Evolutionary conservation across 2,888 invertebrate genomes (phyloP).

Genomic region (Andrena praecox): DNA sequence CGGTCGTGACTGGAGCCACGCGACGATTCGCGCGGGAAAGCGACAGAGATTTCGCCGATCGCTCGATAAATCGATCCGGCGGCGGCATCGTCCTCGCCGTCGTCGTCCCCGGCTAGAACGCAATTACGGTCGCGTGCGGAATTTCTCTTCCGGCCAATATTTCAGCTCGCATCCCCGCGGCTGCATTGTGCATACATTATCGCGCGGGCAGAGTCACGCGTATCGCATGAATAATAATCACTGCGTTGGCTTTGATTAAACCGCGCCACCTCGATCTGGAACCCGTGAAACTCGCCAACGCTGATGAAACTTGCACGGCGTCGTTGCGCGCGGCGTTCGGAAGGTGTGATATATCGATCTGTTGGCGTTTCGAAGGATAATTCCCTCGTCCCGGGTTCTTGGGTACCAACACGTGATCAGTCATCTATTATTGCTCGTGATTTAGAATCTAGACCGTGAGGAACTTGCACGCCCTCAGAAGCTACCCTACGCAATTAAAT

Average conservation of each 20-base stretch:
- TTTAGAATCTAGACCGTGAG: no score
- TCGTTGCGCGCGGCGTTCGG: neutral
- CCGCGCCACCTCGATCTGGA: constrained; percentile 27
- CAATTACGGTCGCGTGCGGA: constrained; percentile 76
- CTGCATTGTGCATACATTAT: constrained; percentile 53
- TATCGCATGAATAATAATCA: constrained; percentile 67
- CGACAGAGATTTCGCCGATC: constrained; percentile 66
- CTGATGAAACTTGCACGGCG: constrained; percentile 4
- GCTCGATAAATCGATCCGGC: constrained; percentile 63
- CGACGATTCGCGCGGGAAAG: constrained; percentile 61
- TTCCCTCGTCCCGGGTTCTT: no score
- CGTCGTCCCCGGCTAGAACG: constrained; percentile 72
- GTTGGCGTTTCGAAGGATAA: no score
- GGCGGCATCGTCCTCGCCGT: constrained; percentile 47
- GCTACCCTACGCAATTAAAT: no score
- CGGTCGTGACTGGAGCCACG: constrained; percentile 43
- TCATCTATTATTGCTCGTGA: no score
- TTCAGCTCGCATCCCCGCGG: constrained; percentile 54
- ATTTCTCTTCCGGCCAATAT: constrained; percentile 76
- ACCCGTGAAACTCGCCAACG: neutral
- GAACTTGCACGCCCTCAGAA: no score
- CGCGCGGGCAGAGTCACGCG: constrained; percentile 60
- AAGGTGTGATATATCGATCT: neutral
- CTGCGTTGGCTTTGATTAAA: constrained; percentile 61
- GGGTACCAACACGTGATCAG: no score